phyloP scores from a whole-genome alignment of 2,888 invertebrate species.

The Melolontha melolontha region DNA sequence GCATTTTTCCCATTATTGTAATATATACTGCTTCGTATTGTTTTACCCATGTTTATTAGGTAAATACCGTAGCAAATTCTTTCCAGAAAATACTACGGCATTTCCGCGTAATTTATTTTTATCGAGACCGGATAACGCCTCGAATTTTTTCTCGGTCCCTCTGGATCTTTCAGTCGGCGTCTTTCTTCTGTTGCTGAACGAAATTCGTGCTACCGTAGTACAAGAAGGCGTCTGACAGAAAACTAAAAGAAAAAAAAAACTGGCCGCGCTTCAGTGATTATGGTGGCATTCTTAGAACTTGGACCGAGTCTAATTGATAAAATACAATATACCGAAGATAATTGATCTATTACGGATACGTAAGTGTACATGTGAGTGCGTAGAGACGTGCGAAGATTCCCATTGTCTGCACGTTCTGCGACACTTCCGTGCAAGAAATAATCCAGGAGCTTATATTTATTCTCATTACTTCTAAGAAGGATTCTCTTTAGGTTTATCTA shows the following conservation, averaged over 20 bases:
- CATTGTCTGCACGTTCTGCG: conserved; percentile 7
- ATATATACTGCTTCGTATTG: too few species aligned
- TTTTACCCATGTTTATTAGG: too few species aligned
- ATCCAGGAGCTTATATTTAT: not conserved
- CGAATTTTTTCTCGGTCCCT: conserved; percentile 3
- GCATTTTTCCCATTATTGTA: too few species aligned
- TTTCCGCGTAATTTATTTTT: conserved; percentile 10
- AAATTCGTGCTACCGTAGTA: conserved; percentile 23
- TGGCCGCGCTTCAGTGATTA: conserved; percentile 26
- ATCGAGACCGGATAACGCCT: conserved; percentile 2
- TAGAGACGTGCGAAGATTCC: conserved; percentile 12
- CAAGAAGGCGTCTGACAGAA: conserved; percentile 11
- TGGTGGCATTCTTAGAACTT: conserved; percentile 51
- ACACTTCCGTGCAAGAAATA: conserved; percentile 8
- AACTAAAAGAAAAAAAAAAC: not conserved
- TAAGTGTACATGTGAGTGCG: conserved; percentile 3
- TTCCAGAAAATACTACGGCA: conserved; percentile 2
- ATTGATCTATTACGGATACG: conserved; percentile 46
- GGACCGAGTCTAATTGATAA: conserved; percentile 54
- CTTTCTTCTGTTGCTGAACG: conserved; percentile 17
- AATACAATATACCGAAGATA: conserved; percentile 50
- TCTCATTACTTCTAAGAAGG: too few species aligned
- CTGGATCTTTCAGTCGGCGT: not conserved
- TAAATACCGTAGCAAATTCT: not conserved
- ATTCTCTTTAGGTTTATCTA: too few species aligned